phyloP scores from a whole-genome alignment of 2,888 invertebrate species.

The Odontocolon sp. region DNA sequence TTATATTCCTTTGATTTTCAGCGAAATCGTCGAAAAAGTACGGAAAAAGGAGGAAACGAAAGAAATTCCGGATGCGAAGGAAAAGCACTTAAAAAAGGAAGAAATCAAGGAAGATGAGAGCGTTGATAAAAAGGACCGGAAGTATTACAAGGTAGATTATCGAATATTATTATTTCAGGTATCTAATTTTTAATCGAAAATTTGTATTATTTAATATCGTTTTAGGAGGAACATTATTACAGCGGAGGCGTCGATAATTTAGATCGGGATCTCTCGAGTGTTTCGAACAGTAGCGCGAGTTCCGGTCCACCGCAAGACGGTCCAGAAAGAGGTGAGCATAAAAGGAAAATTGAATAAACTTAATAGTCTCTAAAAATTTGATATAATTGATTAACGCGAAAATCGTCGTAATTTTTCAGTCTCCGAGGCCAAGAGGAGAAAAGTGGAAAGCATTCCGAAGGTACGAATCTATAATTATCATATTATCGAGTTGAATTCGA shows the following conservation, averaged over 20 bases:
- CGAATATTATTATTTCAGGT: slow-evolving; percentile 82
- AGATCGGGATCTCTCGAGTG: slow-evolving; percentile 83
- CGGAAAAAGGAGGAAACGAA: slow-evolving; percentile 79
- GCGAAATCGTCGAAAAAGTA: slow-evolving; percentile 73
- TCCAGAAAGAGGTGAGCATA: slow-evolving; percentile 82
- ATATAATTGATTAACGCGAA: slow-evolving; percentile 1
- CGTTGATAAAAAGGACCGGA: slow-evolving; percentile 84
- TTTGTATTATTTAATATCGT: slow-evolving; percentile 27
- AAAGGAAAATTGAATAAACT: slow-evolving; percentile 17
- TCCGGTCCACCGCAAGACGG: slow-evolving; percentile 79
- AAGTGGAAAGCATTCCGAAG: slow-evolving; percentile 91
- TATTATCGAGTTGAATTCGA: background rate
- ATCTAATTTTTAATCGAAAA: slow-evolving; percentile 16
- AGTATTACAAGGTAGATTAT: slow-evolving; percentile 83
- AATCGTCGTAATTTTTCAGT: slow-evolving; percentile 62
- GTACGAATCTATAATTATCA: slow-evolving; percentile 84
- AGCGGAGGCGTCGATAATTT: slow-evolving; percentile 81
- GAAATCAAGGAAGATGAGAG: slow-evolving; percentile 82
- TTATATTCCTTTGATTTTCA: slow-evolving; percentile 53
- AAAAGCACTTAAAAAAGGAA: slow-evolving; percentile 82
- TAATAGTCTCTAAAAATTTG: slow-evolving; percentile 6
- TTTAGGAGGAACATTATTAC: slow-evolving; percentile 82
- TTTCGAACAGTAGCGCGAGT: slow-evolving; percentile 80
- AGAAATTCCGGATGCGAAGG: slow-evolving; percentile 80
- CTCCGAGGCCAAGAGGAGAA: slow-evolving; percentile 91